Conservation (phyloP, 2,888 invertebrate genomes). For the Homarus gammarus region DNA sequence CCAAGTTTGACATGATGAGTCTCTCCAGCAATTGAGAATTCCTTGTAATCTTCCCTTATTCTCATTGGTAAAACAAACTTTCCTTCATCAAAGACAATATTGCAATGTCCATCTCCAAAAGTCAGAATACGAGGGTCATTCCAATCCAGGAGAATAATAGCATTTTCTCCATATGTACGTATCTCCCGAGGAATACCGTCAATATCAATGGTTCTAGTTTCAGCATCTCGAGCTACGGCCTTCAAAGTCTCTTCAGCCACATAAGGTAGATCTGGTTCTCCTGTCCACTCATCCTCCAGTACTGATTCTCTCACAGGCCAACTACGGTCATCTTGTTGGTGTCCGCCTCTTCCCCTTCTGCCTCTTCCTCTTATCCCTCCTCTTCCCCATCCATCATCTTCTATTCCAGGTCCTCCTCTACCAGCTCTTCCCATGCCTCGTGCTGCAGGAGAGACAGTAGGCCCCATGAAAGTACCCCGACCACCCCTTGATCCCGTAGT, state of each 20-base stretch:
- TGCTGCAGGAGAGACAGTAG: background rate
- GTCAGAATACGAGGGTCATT: slow-evolving; percentile 92
- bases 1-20: slow-evolving; percentile 91
- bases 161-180: slow-evolving; percentile 91
- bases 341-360: slow-evolving; percentile 17
- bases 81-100: slow-evolving; percentile 86
- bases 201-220: slow-evolving; percentile 80
- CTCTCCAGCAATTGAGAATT: slow-evolving; percentile 86
- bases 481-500: slow-evolving; percentile 13
- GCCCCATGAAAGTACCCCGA: slow-evolving; percentile 48
- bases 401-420: background rate
- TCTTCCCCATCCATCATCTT: slow-evolving; percentile 28
- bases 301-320: slow-evolving; percentile 24
- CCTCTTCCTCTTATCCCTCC: slow-evolving; percentile 14
- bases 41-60: slow-evolving; percentile 87
- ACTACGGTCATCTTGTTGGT: background rate
- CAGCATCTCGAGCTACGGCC: slow-evolving; percentile 61
- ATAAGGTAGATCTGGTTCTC: slow-evolving; percentile 70
- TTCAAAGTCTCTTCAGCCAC: slow-evolving; percentile 64
- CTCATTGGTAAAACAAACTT: slow-evolving; percentile 86
- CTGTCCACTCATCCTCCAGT: slow-evolving; percentile 74
- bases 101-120: slow-evolving; percentile 87
- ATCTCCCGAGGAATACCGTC: slow-evolving; percentile 90
- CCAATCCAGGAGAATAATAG: slow-evolving; percentile 90
- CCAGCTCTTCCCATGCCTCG: slow-evolving; percentile 22